phyloP scores from a whole-genome alignment of 2,113 vertebrate species.

The Isichthys henryi region DNA sequence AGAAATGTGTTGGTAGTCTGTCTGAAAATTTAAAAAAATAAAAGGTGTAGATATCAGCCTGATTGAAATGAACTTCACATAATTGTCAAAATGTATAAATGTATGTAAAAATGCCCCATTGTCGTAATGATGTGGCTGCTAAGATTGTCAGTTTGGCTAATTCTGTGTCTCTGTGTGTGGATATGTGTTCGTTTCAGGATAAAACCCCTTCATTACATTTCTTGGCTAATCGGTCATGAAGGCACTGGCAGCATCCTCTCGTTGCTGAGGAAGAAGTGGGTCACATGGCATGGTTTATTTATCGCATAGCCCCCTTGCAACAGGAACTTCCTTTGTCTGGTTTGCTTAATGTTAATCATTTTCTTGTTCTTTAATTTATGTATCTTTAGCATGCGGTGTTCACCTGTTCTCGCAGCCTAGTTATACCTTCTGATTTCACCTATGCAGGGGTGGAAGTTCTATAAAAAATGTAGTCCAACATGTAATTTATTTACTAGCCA shows the following conservation, averaged over 20 bases:
- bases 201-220: slow-evolving; percentile 93
- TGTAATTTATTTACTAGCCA: neutral
- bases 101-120: too few relatives aligned
- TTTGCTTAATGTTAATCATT: neutral
- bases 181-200: slow-evolving; percentile 59
- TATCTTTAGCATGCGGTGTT: neutral
- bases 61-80: neutral
- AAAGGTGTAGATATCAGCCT: neutral
- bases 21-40: neutral
- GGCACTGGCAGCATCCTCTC: slow-evolving; percentile 90
- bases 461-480: neutral
- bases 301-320: neutral
- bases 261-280: slow-evolving; percentile 84
- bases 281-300: slow-evolving; percentile 40
- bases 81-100: neutral
- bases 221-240: slow-evolving; percentile 94
- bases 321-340: neutral
- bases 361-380: neutral
- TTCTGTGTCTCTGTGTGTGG: neutral
- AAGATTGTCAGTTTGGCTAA: too few relatives aligned
- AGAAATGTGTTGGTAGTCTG: neutral
- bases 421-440: neutral
- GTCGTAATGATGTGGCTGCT: too few relatives aligned
- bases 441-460: neutral
- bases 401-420: neutral